Base-by-base conservation (phyloP, 1,140 invertebrate genomes). In the Anoplophora glabripennis region DNA sequence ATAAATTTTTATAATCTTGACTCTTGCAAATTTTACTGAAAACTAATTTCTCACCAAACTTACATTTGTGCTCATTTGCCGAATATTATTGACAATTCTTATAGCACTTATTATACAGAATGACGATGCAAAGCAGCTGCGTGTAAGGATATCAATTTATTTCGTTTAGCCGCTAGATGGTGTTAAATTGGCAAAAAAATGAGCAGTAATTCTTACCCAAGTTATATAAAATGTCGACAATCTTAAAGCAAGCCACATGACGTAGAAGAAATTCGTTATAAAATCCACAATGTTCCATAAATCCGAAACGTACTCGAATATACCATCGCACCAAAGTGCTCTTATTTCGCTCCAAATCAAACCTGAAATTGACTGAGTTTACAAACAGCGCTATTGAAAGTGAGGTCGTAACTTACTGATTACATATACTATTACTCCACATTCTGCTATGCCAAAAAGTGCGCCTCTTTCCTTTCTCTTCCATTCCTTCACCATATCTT, bases 281-380 rank as follows among this genome's bases (percentile, higher is more conserved):
- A 96, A 97, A 75, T 98, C 96, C 4, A 98, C 88, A 64, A 97
- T 93, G 74, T 98, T 98, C 96, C 96, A 98, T 56, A 97, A 83
- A 77, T 98, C 94, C 45, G 86, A 86, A 33, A 95, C 80, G 71
- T 98, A 98, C 41, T 95, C 92, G 33, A 88, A 73, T n/a, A 97
- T 70, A 0, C 95, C 95, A 57, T 89, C 89, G 0, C 85, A 81
- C 87, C 93, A 97, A 11, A 98, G 77, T 18, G 93, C 80, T 69
- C 89, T 85, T 40, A 95, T 87, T 80, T 98, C 95, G 7, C 86
- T 85, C 81, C 90, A 93, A 41, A 98, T 88, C 63, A 96, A 84
- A 77, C 94, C 94, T 95, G 69, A 7, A 76, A 64, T 53, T 53
- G 46, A 18, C 37, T 2, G 37, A 40, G 8, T n/a, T 40, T 40